Evolutionary conservation across 2,113 vertebrate genomes (phyloP).

Genomic region (Choloepus hoffmanni): DNA sequence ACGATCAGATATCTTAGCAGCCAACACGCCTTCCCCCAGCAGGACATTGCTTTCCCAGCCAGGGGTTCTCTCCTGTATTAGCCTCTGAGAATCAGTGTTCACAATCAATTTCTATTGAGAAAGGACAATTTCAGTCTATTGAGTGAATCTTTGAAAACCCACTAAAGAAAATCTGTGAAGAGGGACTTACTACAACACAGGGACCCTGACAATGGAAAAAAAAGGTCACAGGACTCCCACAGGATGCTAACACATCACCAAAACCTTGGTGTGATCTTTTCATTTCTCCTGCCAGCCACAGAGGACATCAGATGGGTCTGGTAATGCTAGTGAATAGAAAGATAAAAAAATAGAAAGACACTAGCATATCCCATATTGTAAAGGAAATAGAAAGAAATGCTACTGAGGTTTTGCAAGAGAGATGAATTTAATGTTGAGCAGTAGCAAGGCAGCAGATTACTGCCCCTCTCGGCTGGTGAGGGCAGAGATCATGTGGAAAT

Average conservation of each 20-base stretch:
- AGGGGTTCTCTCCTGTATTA: constrained; percentile 50
- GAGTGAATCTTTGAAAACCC: constrained; percentile 74
- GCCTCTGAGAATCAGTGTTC: constrained; percentile 75
- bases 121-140: constrained; percentile 73
- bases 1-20: constrained; percentile 64
- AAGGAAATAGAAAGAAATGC: background rate
- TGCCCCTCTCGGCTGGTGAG: background rate
- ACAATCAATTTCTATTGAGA: constrained; percentile 81
- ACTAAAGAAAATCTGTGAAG: constrained; percentile 77
- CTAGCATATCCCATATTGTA: background rate
- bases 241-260: constrained; percentile 20
- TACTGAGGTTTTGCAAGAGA: background rate
- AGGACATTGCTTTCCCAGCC: constrained; percentile 49
- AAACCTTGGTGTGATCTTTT: constrained; percentile 31
- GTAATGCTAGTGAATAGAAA: background rate
- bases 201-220: constrained; percentile 44
- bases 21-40: constrained; percentile 37
- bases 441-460: background rate
- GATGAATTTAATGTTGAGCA: background rate
- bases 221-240: constrained; percentile 72
- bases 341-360: background rate
- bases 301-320: background rate
- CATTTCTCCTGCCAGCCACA: background rate
- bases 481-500: background rate
- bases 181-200: constrained; percentile 61